Evolutionary conservation across 2,113 vertebrate species (phyloP).

Genomic region (Gymnogyps californianus): DNA sequence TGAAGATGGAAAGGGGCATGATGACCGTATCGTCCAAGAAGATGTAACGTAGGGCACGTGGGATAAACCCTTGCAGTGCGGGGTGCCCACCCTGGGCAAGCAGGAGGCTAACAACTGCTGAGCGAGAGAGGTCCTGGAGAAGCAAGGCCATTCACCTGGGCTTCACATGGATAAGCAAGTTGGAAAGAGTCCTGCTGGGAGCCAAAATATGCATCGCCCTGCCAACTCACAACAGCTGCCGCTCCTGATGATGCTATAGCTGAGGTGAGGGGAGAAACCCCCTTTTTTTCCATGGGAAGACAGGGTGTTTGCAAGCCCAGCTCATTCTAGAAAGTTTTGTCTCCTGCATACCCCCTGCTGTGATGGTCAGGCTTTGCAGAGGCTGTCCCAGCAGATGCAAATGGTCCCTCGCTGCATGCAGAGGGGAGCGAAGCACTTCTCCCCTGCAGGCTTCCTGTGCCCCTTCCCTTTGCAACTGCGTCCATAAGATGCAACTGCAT

Average conservation of each 20-base stretch:
- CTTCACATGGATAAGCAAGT: background rate
- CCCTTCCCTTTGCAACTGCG: background rate
- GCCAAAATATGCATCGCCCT: background rate
- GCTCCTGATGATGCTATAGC: background rate
- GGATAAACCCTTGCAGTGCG: background rate
- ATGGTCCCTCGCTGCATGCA: rapidly evolving
- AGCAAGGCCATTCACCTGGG: rapidly evolving
- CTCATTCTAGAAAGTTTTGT: background rate
- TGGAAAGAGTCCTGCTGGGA: background rate
- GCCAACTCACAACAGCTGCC: background rate
- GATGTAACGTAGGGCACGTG: rapidly evolving
- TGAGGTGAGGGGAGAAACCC: background rate
- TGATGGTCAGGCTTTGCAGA: background rate
- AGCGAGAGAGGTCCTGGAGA: background rate
- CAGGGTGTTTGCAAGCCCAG: background rate
- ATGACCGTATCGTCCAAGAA: background rate
- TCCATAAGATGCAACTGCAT: rapidly evolving
- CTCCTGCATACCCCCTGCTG: background rate
- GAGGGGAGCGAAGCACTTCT: background rate
- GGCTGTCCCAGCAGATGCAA: background rate
- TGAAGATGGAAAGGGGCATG: background rate
- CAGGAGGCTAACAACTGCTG: background rate
- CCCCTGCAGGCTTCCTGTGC: rapidly evolving
- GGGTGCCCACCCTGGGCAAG: background rate
- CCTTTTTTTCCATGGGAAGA: background rate